Conservation (phyloP, 2,797 vertebrate species). For the Chromis chromis region DNA sequence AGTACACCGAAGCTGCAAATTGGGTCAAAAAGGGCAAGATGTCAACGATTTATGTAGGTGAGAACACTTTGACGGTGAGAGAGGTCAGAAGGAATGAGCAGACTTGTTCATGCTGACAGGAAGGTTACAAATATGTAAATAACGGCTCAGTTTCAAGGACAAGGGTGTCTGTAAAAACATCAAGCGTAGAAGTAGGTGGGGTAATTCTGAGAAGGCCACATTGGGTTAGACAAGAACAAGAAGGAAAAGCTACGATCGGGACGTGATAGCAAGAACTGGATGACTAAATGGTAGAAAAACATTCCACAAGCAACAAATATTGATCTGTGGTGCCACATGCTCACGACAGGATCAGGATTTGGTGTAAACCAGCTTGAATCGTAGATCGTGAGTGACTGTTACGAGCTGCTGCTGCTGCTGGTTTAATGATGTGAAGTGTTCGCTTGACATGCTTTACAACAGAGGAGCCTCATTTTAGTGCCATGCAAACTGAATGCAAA, state of each 20-base stretch:
- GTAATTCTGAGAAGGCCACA: background rate
- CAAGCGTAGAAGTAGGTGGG: background rate
- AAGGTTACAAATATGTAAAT: background rate
- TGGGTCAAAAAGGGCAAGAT: background rate
- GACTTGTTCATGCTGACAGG: background rate
- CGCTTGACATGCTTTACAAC: slow-evolving; percentile 10
- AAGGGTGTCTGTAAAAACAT: background rate
- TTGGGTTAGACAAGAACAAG: background rate
- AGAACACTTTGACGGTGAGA: background rate
- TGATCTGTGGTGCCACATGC: slow-evolving; percentile 13
- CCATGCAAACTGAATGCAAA: slow-evolving; percentile 4
- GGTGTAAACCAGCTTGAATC: slow-evolving; percentile 19
- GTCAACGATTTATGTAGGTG: background rate
- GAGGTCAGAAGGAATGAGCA: background rate
- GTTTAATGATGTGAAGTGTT: slow-evolving; percentile 4
- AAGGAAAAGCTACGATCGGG: background rate
- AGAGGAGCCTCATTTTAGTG: background rate
- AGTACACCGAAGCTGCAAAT: background rate
- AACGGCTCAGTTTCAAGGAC: background rate
- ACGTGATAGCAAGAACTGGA: background rate
- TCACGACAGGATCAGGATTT: slow-evolving; percentile 21
- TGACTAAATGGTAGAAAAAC: slow-evolving; percentile 3
- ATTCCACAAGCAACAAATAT: background rate
- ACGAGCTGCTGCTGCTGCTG: slow-evolving; percentile 35
- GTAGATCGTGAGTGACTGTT: slow-evolving; percentile 22